Evolutionary conservation across 1,140 invertebrate genomes (phyloP).

Genomic region (Lordiphosa collinella): DNA sequence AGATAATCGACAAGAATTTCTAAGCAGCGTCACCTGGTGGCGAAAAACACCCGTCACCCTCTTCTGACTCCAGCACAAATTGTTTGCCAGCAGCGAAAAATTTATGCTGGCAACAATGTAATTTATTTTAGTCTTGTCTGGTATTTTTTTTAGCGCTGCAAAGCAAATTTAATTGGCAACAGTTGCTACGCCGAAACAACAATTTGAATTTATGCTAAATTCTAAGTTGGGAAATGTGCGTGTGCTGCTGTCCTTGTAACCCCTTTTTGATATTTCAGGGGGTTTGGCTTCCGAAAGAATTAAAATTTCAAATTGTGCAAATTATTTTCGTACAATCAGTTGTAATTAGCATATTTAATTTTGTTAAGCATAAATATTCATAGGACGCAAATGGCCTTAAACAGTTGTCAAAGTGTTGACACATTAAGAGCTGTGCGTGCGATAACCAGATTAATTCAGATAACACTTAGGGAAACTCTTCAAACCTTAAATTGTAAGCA

Average conservation of each 20-base stretch:
- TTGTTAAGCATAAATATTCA: conserved; percentile 71
- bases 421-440: conserved; percentile 8
- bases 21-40: conserved; percentile 24
- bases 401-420: conserved; percentile 47
- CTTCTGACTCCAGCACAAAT: conserved; percentile 58
- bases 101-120: conserved; percentile 65
- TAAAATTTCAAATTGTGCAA: conserved; percentile 75
- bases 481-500: neutral
- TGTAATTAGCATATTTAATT: conserved; percentile 77
- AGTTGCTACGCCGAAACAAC: conserved; percentile 34
- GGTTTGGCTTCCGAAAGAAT: conserved; percentile 19
- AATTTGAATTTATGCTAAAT: conserved; percentile 76
- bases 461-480: no score
- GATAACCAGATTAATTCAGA: conserved; percentile 4
- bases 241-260: conserved; percentile 19
- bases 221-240: conserved; percentile 64
- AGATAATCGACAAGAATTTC: conserved; percentile 41
- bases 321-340: conserved; percentile 56
- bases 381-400: conserved; percentile 63
- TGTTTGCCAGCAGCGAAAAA: conserved; percentile 64
- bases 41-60: neutral
- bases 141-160: conserved; percentile 26
- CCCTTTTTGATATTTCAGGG: conserved; percentile 14
- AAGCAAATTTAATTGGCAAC: conserved; percentile 50
- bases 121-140: conserved; percentile 67